Conservation (phyloP, 2,888 invertebrate genomes). For the Invenusta paracnida region DNA sequence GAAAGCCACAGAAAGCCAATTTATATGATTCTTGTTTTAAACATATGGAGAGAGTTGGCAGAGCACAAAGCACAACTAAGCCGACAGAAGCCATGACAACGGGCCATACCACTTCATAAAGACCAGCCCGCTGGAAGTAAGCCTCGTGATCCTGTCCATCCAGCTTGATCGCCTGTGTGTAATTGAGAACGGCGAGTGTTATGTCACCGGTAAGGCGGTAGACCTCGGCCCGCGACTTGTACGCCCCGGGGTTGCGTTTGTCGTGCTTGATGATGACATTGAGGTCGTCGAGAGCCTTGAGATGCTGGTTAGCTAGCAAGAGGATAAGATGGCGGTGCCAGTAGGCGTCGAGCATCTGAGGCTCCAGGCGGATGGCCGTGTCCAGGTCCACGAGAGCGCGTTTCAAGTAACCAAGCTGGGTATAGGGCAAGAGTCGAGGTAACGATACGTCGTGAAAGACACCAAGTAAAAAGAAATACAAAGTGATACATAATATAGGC, state of each 20-base stretch:
- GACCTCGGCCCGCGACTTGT: slow-evolving; percentile 47
- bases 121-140: slow-evolving; percentile 55
- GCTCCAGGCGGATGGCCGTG: slow-evolving; percentile 56
- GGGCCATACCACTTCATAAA: slow-evolving; percentile 59
- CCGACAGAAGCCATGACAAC: too few species aligned
- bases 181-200: slow-evolving; percentile 58
- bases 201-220: slow-evolving; percentile 49
- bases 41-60: too few species aligned
- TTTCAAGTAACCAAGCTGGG: slow-evolving; percentile 42
- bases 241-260: slow-evolving; percentile 56
- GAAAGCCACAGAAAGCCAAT: too few species aligned
- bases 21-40: too few species aligned
- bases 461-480: too few species aligned
- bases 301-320: slow-evolving; percentile 55
- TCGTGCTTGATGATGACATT: slow-evolving; percentile 56
- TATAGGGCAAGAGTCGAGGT: slow-evolving; percentile 19
- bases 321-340: slow-evolving; percentile 60
- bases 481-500: too few species aligned
- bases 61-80: too few species aligned
- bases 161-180: slow-evolving; percentile 57
- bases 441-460: not conserved
- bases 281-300: slow-evolving; percentile 57
- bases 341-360: slow-evolving; percentile 57
- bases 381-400: slow-evolving; percentile 47
- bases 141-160: slow-evolving; percentile 57